A percentile compares a stretch with the other conserved stretches of the same genome.
phyloP scores from a whole-genome alignment of 2,113 vertebrate species.

The Marcusenius ussheri region DNA sequence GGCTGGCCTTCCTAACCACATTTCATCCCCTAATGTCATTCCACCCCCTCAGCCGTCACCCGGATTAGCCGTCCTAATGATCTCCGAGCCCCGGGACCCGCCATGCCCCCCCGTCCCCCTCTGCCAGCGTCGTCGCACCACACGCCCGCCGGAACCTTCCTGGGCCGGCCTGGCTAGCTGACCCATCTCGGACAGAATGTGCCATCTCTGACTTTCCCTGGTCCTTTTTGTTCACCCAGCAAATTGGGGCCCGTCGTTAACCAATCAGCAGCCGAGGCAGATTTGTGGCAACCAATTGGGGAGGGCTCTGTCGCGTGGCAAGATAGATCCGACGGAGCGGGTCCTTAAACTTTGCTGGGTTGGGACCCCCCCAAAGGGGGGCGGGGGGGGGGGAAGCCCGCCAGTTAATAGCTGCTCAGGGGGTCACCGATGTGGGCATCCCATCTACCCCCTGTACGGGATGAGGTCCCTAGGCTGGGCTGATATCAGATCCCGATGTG shows the following conservation, averaged over 20 bases:
- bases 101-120: conserved; percentile 22
- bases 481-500: conserved; percentile 66
- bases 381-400: too few species aligned
- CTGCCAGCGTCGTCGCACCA: conserved; percentile 32
- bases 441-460: background rate
- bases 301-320: background rate
- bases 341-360: background rate
- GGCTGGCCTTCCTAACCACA: conserved; percentile 55
- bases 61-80: conserved; percentile 63
- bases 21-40: conserved; percentile 67
- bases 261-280: background rate
- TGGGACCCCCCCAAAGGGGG: background rate
- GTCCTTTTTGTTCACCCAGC: conserved; percentile 29
- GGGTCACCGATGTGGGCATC: background rate
- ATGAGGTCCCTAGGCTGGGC: conserved; percentile 53
- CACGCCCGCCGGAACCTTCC: conserved; percentile 28
- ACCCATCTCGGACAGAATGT: conserved; percentile 37
- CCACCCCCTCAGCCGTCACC: conserved; percentile 49
- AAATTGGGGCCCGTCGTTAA: background rate
- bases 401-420: background rate
- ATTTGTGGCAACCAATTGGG: background rate
- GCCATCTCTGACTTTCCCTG: conserved; percentile 48
- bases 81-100: conserved; percentile 43
- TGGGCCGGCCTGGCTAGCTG: conserved; percentile 10
- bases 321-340: background rate